phyloP scores from a whole-genome alignment of 2,113 vertebrate species.

The Hirundichthys speculiger region DNA sequence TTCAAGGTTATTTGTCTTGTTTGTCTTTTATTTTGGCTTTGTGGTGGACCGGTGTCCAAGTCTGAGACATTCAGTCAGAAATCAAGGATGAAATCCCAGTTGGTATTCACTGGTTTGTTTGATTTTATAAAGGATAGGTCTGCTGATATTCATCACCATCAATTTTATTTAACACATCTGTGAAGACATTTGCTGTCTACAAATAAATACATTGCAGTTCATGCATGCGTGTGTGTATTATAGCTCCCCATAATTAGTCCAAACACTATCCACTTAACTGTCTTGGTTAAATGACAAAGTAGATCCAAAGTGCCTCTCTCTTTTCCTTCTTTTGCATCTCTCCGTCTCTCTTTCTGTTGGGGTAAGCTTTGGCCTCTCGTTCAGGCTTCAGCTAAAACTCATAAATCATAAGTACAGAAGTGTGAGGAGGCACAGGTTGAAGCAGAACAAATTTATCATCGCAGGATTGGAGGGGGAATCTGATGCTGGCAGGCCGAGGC shows the following conservation, averaged over 20 bases:
- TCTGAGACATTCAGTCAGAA: too few relatives aligned
- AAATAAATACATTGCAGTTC: constrained; percentile 24
- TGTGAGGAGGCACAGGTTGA: constrained; percentile 58
- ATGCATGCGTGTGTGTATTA: constrained; percentile 14
- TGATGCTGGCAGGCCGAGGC: constrained; percentile 30
- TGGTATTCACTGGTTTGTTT: too few relatives aligned
- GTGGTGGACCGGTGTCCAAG: too few relatives aligned
- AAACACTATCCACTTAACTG: constrained; percentile 38
- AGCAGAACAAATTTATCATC: constrained; percentile 67
- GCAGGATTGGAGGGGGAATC: constrained; percentile 3
- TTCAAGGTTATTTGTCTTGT: too few relatives aligned
- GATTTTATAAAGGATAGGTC: too few relatives aligned
- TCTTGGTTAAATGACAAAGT: constrained; percentile 46
- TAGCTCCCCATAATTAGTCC: constrained; percentile 46
- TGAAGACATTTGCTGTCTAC: constrained; percentile 17
- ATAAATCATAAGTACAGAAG: constrained; percentile 68
- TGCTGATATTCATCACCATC: too few relatives aligned
- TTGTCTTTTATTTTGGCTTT: too few relatives aligned
- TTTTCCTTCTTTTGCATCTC: constrained; percentile 19
- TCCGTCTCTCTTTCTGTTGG: not conserved
- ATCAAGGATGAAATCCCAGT: too few relatives aligned
- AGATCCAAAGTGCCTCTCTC: constrained; percentile 37
- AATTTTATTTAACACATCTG: too few relatives aligned
- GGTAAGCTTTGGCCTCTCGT: constrained; percentile 63
- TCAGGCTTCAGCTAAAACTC: constrained; percentile 49